Percentiles rank a stretch among this genome's conserved stretches.
These are phyloP conservation scores for Notoglanidium macrostoma DNA, from an alignment of 2,797 vertebrate species.

Conservation along the genomic window DNA sequence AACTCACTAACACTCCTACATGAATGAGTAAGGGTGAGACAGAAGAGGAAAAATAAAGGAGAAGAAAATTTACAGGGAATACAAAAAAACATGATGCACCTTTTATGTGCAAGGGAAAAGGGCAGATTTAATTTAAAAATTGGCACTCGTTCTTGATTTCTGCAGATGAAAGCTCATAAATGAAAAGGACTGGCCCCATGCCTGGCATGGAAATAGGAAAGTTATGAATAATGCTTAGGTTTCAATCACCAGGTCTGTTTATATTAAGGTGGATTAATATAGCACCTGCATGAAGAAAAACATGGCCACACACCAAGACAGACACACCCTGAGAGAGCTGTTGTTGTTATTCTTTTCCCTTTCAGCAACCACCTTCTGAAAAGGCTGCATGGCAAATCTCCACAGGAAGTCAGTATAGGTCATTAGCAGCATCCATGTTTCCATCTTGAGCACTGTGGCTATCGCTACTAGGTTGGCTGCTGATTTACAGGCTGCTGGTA, in stretches of 20 bases:
- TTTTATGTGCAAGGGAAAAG: slow-evolving; percentile 75
- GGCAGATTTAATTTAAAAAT: slow-evolving; percentile 98
- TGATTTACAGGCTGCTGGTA: slow-evolving; percentile 77
- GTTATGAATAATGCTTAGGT: slow-evolving; percentile 98
- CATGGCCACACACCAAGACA: slow-evolving; percentile 38
- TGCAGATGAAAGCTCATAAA: slow-evolving; percentile 94
- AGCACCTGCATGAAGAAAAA: slow-evolving; percentile 69
- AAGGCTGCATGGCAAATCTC: slow-evolving; percentile 14
- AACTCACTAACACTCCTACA: slow-evolving; percentile 48
- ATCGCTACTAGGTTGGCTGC: slow-evolving; percentile 49
- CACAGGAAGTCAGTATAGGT: slow-evolving; percentile 37
- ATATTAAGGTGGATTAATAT: slow-evolving; percentile 91
- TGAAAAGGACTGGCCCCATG: slow-evolving; percentile 93
- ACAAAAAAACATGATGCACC: slow-evolving; percentile 66
- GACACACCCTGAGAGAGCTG: slow-evolving; percentile 21
- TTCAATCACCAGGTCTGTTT: slow-evolving; percentile 91
- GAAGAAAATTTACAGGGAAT: slow-evolving; percentile 68
- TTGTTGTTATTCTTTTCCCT: slow-evolving; percentile 15
- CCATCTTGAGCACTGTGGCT: slow-evolving; percentile 55
- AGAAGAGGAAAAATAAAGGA: slow-evolving; percentile 37
- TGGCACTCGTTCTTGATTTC: slow-evolving; percentile 89
- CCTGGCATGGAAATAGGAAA: slow-evolving; percentile 93
- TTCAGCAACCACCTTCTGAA: slow-evolving; percentile 13
- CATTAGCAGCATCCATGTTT: slow-evolving; percentile 61
- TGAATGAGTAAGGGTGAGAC: slow-evolving; percentile 18